Conservation (phyloP, 2,888 invertebrate genomes). For the Syritta pipiens region DNA sequence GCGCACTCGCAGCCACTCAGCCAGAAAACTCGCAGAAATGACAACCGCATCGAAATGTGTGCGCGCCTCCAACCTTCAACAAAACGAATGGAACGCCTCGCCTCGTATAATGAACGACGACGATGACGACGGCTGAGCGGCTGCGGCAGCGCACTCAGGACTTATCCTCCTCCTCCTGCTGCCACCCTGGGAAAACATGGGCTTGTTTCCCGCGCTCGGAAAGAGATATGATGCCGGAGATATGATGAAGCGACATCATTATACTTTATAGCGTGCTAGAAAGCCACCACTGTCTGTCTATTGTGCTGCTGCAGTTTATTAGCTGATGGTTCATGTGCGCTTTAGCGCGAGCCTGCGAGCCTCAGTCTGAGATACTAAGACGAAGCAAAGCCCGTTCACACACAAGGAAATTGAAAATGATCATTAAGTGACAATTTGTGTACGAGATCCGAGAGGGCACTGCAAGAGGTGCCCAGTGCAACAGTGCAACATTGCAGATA, state of each 20-base stretch:
- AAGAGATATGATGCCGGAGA: constrained; percentile 62
- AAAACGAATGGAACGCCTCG: constrained; percentile 17
- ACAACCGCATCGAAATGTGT: constrained; percentile 55
- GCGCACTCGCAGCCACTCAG: constrained; percentile 31
- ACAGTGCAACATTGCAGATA: constrained; percentile 11
- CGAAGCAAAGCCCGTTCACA: too few relatives aligned
- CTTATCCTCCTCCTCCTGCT: background rate
- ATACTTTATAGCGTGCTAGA: constrained; percentile 69
- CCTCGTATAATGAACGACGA: constrained; percentile 14
- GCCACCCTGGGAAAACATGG: constrained; percentile 16
- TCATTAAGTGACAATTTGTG: constrained; percentile 70
- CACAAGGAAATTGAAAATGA: constrained; percentile 54
- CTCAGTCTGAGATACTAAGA: background rate
- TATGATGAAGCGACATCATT: constrained; percentile 70
- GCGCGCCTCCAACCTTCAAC: background rate
- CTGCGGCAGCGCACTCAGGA: too few relatives aligned
- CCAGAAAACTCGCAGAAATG: constrained; percentile 39
- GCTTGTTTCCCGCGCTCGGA: constrained; percentile 33
- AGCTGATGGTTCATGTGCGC: constrained; percentile 48
- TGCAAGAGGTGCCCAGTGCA: background rate
- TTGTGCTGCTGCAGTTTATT: constrained; percentile 63
- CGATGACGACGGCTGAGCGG: too few relatives aligned
- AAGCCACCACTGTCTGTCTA: constrained; percentile 64
- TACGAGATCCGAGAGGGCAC: constrained; percentile 31
- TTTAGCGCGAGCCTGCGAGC: constrained; percentile 10